Conservation (phyloP, 2,888 invertebrate species). For the Drosophila anceps region DNA sequence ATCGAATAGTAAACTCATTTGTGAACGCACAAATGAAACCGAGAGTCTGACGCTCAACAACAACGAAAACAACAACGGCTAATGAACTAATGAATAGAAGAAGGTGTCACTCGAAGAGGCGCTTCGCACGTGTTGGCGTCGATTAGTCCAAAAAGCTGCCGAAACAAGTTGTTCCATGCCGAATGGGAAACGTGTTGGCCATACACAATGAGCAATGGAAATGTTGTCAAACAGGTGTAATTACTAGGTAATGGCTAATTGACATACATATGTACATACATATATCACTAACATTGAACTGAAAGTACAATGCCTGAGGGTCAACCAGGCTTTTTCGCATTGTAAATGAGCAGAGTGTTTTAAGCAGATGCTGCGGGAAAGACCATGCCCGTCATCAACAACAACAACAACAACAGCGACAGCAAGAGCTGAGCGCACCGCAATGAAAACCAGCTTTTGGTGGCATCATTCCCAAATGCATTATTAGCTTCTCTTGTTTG, state of each 20-base stretch:
- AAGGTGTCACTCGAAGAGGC: constrained; percentile 20
- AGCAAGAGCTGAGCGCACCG: constrained; percentile 30
- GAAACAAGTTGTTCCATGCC: constrained; percentile 44
- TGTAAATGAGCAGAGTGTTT: constrained; percentile 7
- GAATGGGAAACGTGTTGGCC: constrained; percentile 57
- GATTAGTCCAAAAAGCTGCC: constrained; percentile 19
- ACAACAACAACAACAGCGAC: constrained; percentile 19
- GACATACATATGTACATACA: constrained; percentile 20
- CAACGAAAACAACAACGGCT: too few species aligned
- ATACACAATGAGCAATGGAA: constrained; percentile 24
- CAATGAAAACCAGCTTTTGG: constrained; percentile 68
- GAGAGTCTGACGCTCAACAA: constrained; percentile 23
- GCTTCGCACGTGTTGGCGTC: constrained; percentile 46
- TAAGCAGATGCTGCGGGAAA: constrained; percentile 21
- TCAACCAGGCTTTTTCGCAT: constrained; percentile 21
- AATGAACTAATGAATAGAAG: constrained; percentile 38
- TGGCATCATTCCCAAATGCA: constrained; percentile 66
- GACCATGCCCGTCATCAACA: constrained; percentile 12
- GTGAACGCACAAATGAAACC: constrained; percentile 1
- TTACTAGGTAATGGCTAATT: constrained; percentile 63
- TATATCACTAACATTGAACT: constrained; percentile 52
- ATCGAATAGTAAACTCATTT: constrained; percentile 5
- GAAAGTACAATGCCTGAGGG: constrained; percentile 61
- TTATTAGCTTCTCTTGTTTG: constrained; percentile 33
- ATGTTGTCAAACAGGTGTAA: constrained; percentile 66